These are phyloP conservation scores for Rhopalosiphum padi DNA, from an alignment of 1,140 invertebrate genomes.

Conservation along the genomic window DNA sequence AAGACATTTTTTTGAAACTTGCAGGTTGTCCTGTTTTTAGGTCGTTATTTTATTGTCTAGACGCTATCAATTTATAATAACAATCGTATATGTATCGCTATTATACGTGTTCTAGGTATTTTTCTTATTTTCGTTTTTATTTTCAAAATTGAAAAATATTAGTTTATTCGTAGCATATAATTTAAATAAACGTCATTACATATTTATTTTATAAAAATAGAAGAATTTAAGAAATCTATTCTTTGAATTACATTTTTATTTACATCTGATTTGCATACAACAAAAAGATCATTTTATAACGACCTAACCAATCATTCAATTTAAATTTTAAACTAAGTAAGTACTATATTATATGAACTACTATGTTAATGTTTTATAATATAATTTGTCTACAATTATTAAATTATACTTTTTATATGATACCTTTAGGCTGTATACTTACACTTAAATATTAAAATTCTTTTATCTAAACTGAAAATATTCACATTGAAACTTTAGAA, in stretches of 20 bases:
- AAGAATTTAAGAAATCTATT: neutral
- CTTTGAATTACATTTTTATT: neutral
- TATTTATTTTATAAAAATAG: neutral
- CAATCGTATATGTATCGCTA: neutral
- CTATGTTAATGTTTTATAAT: neutral
- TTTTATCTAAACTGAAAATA: neutral
- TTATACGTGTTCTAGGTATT: no score
- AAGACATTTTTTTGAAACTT: no score
- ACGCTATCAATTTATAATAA: neutral
- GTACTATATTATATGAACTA: neutral
- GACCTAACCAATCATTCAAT: neutral
- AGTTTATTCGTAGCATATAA: neutral
- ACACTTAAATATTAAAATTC: neutral
- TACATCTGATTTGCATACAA: neutral
- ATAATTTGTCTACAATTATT: neutral
- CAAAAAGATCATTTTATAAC: neutral
- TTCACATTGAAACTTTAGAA: slow-evolving; percentile 26
- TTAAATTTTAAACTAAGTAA: neutral
- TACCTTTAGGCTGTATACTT: neutral
- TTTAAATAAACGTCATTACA: neutral
- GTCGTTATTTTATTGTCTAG: neutral
- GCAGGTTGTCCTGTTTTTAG: no score
- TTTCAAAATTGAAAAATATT: neutral
- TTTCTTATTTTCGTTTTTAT: neutral
- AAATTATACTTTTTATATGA: neutral